phyloP scores from a whole-genome alignment of 2,113 vertebrate species.

The Laticauda laticaudata region DNA sequence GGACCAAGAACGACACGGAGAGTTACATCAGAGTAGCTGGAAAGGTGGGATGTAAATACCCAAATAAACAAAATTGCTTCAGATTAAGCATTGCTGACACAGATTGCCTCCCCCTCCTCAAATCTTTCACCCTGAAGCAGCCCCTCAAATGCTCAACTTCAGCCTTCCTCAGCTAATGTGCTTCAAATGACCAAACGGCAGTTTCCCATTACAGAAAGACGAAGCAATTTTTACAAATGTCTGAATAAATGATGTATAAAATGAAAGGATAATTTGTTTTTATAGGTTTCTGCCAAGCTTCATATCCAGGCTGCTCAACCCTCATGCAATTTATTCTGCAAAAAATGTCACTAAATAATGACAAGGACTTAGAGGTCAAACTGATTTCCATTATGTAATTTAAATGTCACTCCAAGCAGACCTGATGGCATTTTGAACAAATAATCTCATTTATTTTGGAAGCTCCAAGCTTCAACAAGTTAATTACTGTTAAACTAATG shows the following conservation, averaged over 20 bases:
- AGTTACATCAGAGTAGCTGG: too few species aligned
- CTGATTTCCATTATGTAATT: slow-evolving; percentile 78
- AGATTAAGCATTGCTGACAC: neutral
- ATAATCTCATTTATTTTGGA: slow-evolving; percentile 77
- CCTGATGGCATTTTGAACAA: slow-evolving; percentile 79
- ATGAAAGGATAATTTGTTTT: slow-evolving; percentile 75
- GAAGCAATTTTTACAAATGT: slow-evolving; percentile 68
- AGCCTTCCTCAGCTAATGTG: slow-evolving; percentile 45
- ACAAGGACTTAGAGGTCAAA: slow-evolving; percentile 72
- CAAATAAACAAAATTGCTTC: neutral
- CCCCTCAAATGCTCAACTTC: slow-evolving; percentile 15
- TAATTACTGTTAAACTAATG: slow-evolving; percentile 69
- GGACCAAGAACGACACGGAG: too few species aligned
- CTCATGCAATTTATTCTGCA: slow-evolving; percentile 67
- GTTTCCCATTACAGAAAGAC: slow-evolving; percentile 62
- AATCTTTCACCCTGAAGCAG: neutral
- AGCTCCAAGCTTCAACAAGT: slow-evolving; percentile 64
- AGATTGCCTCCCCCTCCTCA: neutral
- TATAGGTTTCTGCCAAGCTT: slow-evolving; percentile 67
- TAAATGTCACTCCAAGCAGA: slow-evolving; percentile 77
- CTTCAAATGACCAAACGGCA: slow-evolving; percentile 53
- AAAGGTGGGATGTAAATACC: too few species aligned
- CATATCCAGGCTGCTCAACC: slow-evolving; percentile 57
- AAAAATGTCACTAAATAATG: slow-evolving; percentile 73
- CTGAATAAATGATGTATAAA: slow-evolving; percentile 71